Evolutionary conservation across 2,113 vertebrate genomes (phyloP).

Genomic region (Scortum barcoo): DNA sequence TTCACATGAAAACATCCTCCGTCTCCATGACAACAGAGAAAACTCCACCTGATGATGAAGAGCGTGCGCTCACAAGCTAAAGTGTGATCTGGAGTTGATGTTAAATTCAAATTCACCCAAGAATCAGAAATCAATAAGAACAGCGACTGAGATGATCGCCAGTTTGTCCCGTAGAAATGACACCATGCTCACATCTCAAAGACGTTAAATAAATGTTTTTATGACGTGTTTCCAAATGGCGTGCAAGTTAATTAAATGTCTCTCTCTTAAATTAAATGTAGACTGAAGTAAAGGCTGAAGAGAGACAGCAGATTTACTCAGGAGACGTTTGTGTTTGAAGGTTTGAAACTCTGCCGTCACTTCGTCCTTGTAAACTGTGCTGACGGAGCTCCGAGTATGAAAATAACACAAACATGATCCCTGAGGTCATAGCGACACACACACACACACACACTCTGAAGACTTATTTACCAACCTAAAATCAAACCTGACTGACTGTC

Average conservation of each 20-base stretch:
- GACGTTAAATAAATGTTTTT: no score
- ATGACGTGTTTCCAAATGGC: no score
- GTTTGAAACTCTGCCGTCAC: background rate
- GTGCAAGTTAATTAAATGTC: no score
- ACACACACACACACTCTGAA: background rate
- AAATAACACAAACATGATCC: constrained; percentile 49
- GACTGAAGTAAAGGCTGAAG: no score
- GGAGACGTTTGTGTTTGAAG: background rate
- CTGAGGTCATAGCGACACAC: constrained; percentile 12
- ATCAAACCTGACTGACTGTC: background rate
- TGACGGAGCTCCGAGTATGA: constrained; percentile 18
- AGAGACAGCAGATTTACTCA: background rate
- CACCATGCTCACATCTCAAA: no score
- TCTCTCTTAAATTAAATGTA: no score
- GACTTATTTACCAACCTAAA: background rate
- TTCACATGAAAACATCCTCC: background rate
- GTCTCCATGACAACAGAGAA: background rate
- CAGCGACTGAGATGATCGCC: background rate
- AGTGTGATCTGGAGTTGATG: background rate
- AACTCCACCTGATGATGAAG: background rate
- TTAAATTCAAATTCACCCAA: background rate
- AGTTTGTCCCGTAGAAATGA: background rate
- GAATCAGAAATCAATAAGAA: background rate
- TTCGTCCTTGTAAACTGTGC: constrained; percentile 6
- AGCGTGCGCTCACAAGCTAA: background rate